Conservation (phyloP, 2,113 vertebrate species). For the Macroglossus sobrinus region DNA sequence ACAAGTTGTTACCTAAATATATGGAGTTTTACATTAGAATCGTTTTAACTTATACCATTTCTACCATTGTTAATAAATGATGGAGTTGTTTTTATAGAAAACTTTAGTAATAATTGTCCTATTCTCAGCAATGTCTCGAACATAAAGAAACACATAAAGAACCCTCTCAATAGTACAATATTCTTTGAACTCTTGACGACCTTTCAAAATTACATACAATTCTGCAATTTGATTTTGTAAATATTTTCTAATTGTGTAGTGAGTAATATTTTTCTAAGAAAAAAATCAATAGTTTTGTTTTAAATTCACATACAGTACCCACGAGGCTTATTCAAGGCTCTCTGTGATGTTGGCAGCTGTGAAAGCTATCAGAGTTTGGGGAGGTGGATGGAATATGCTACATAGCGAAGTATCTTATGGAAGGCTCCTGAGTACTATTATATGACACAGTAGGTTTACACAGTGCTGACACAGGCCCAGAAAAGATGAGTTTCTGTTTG, state of each 20-base stretch:
- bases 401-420: neutral
- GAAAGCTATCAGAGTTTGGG: neutral
- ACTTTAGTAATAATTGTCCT: neutral
- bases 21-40: neutral
- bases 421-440: neutral
- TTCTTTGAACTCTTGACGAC: neutral
- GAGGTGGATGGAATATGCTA: neutral
- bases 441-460: neutral
- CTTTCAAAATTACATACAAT: neutral
- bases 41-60: neutral
- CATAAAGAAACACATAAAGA: neutral
- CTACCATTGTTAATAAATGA: neutral
- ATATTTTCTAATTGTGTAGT: neutral
- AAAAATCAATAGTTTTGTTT: neutral
- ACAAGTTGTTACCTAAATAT: neutral
- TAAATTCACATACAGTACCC: neutral
- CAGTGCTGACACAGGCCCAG: neutral
- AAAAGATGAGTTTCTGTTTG: neutral
- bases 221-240: neutral
- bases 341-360: neutral
- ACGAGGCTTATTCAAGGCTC: neutral
- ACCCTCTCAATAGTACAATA: fast-evolving
- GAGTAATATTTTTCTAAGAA: neutral
- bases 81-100: neutral
- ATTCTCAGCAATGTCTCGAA: neutral